Base-by-base conservation (phyloP, 2,888 invertebrate genomes). In the Tortrix viridana region DNA sequence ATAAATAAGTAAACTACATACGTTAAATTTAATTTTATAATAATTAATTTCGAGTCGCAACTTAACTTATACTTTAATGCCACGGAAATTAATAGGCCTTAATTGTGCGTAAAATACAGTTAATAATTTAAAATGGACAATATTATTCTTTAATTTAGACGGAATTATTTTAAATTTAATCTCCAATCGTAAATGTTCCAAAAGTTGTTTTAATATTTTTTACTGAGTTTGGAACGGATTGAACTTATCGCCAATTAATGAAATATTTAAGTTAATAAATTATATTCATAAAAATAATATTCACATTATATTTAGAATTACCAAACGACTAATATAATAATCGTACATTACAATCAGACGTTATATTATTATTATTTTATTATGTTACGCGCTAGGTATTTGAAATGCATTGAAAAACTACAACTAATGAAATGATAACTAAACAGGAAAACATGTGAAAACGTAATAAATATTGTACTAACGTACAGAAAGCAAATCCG, bases 1-100 rank as follows among this genome's bases (percentile, higher is more conserved):
- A 84, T 83, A 86, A 85, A 85, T 85, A 84, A 81, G 66, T 83
- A 81, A 83, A 78, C 80, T 85, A 82, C 71, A 77, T 71, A 74
- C 67, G 68, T 69, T 69, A 64, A 56, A 58, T 44, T 56, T 26
- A 43, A 50, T 41, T 41, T 38, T 53, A 53, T 38, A 22, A 41
- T 53, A 41, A 43, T 49, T 44, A 37, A 41, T 57, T 57, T 52
- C 23, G 50, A 72, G 71, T 79, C 69, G 69, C 69, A 69, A 72
- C 72, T 41, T 67, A 69, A 72, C 68, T 38, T 65, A 65, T 64
- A 52, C 5, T 19, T 43, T 46, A 9, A 44, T 3, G 44, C 44
- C 19, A 19, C 19, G 38, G 16, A 41, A 53, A 53, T 55, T 5
- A 53, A 54, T 60, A 60, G 60, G 60, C 60, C 60, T 20, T 58